Evolutionary conservation across 1,140 invertebrate genomes (phyloP), one percentile per base, ranked within the genome.

Genomic region (Heliconius melpomene): DNA sequence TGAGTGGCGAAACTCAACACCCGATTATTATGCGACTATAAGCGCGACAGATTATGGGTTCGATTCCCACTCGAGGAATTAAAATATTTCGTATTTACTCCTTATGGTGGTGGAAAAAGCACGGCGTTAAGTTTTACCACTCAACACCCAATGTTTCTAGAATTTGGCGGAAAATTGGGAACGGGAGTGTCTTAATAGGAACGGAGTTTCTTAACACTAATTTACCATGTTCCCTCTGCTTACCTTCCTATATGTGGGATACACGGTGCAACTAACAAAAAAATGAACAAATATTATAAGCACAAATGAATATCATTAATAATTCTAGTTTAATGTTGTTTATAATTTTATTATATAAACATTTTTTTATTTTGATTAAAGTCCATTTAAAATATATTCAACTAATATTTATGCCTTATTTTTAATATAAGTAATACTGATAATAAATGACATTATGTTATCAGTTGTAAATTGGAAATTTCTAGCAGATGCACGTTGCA

Each of bases 401-500:
- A 16, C 2, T 13, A 66, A 66, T 26, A 66, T 1, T 66, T 26
- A 66, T 29, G 13, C 23, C 29, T 66, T 52, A 66, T 66, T 23
- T 23, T 23, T 29, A 16, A 66, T 13, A 66, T 29, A 66, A 29
- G 26, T 29, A 29, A 26, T 7, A 29, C 13, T 26, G 60, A 66
- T 75, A 75, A 57, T n/a, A 52, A 74, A 29, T 74, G 29, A 74
- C 46, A 75, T 57, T 75, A 75, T 13, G 52, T 75, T 75, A 75
- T 75, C 74, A 54, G 8, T 26, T 36, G 52, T 46, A 36, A 66
- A 66, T 66, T 66, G 60, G 60, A 66, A 66, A 66, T 66, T 66
- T 66, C 60, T 66, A 26, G 26, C 23, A 66, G 2, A 29, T 66
- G 60, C 57, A 60, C 57, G 20, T 60, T 60, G 23, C 23, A 60